Conservation (phyloP, 2,888 invertebrate genomes). For the Blera fallax region DNA sequence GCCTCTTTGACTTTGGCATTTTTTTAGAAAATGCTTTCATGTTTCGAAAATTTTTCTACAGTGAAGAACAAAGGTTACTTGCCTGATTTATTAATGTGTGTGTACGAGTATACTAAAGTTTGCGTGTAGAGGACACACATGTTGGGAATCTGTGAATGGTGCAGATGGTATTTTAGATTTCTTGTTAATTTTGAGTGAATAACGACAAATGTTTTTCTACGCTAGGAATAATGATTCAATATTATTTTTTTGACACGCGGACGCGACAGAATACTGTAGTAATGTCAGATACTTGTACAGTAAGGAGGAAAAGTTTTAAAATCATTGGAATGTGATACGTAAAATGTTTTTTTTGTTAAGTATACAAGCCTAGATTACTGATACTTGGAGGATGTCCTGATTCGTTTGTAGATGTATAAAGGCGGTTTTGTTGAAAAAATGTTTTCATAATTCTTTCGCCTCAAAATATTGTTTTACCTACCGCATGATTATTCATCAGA, state of each 20-base stretch:
- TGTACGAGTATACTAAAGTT: background rate
- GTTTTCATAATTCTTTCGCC: too few relatives aligned
- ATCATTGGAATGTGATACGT: background rate
- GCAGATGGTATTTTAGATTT: slow-evolving; percentile 18
- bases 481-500: too few relatives aligned
- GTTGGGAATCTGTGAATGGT: background rate
- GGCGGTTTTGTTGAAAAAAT: too few relatives aligned
- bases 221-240: slow-evolving; percentile 9
- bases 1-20: background rate
- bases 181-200: slow-evolving; percentile 13
- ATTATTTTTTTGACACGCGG: background rate
- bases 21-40: slow-evolving; percentile 4
- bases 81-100: background rate
- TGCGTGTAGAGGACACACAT: background rate
- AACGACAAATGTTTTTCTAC: slow-evolving; percentile 2
- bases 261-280: background rate
- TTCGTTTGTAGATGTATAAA: too few relatives aligned
- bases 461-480: too few relatives aligned
- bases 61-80: slow-evolving; percentile 25
- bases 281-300: background rate
- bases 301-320: background rate
- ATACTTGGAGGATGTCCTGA: too few relatives aligned
- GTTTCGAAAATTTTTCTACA: slow-evolving; percentile 9
- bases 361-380: too few relatives aligned
- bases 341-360: too few relatives aligned